Evolutionary conservation across 2,888 invertebrate species (phyloP).

Genomic region (Spodoptera littoralis): DNA sequence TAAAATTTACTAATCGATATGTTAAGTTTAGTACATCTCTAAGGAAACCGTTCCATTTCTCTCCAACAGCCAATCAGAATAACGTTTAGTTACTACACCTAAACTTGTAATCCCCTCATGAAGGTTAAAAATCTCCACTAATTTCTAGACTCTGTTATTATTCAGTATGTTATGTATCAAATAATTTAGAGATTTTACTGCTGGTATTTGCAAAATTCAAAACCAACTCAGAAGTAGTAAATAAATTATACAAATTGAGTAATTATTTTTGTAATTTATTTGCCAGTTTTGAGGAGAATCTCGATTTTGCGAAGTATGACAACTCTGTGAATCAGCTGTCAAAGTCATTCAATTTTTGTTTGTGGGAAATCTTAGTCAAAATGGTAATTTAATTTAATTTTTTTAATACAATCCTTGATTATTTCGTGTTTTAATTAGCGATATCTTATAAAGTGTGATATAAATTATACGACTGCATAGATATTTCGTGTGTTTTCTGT

Average conservation of each 20-base stretch:
- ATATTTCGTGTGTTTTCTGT: constrained; percentile 67
- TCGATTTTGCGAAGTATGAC: background rate
- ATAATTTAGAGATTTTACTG: too few relatives aligned
- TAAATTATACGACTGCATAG: constrained; percentile 46
- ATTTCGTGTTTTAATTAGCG: constrained; percentile 18
- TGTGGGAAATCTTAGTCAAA: constrained; percentile 68
- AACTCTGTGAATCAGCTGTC: constrained; percentile 42
- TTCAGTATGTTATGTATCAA: too few relatives aligned
- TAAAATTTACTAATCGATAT: background rate
- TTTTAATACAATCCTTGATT: constrained; percentile 68
- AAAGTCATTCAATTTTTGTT: constrained; percentile 60
- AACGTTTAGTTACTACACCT: constrained; percentile 47
- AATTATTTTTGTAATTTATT: background rate
- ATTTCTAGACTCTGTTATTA: background rate
- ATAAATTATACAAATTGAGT: background rate
- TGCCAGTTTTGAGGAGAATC: constrained; percentile 7
- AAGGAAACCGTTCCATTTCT: constrained; percentile 49
- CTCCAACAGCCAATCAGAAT: constrained; percentile 42
- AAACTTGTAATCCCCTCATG: constrained; percentile 10
- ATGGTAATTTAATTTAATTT: constrained; percentile 81
- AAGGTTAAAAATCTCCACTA: background rate
- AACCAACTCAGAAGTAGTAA: too few relatives aligned
- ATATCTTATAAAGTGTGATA: constrained; percentile 9
- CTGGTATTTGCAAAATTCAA: too few relatives aligned
- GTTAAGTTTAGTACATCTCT: constrained; percentile 1